phyloP scores from a whole-genome alignment of 2,888 invertebrate genomes.

The Chrysolina haemoptera region DNA sequence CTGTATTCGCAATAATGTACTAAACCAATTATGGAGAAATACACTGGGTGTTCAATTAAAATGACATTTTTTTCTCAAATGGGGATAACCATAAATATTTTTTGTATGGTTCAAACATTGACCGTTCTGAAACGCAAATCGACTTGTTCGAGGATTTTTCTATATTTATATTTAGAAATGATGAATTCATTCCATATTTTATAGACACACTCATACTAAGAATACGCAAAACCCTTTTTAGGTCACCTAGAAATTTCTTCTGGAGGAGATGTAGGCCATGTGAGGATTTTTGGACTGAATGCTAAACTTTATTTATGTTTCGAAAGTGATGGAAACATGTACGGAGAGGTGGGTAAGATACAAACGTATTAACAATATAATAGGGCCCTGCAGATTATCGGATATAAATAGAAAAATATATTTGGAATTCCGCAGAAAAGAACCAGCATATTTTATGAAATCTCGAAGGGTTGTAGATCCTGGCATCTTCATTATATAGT shows the following conservation, averaged over 20 bases:
- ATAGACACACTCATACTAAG: not conserved
- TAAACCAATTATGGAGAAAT: no score
- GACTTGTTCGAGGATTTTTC: no score
- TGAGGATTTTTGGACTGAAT: conserved; percentile 71
- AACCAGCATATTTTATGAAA: no score
- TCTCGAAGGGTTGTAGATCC: no score
- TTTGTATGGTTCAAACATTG: not conserved
- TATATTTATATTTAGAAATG: not conserved
- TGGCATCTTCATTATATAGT: no score
- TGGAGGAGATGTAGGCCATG: conserved; percentile 70
- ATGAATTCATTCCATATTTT: not conserved
- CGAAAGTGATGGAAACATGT: conserved; percentile 72
- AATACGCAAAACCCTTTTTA: conserved; percentile 57
- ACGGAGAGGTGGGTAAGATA: conserved; percentile 70
- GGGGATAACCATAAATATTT: not conserved
- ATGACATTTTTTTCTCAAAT: no score
- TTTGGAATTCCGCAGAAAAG: no score
- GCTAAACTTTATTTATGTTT: conserved; percentile 73
- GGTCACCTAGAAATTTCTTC: conserved; percentile 71
- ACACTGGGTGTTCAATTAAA: no score
- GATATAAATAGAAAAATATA: no score
- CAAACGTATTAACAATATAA: no score
- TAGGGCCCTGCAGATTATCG: no score
- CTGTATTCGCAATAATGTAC: no score
- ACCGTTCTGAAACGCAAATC: not conserved